Base-by-base conservation (phyloP, 2,113 vertebrate genomes). In the Nothocercus nigrocapillus region DNA sequence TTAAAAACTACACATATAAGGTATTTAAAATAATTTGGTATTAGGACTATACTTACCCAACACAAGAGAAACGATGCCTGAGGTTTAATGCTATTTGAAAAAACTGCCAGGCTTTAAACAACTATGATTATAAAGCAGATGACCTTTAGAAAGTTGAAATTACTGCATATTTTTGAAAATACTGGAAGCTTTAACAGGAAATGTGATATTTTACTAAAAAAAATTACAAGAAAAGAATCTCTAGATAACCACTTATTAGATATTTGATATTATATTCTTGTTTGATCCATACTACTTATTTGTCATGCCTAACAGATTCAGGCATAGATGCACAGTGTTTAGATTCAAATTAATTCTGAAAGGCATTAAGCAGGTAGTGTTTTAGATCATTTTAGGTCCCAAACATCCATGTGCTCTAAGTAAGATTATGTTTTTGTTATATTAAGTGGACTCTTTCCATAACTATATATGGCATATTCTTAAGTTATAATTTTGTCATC, bases 61-160 rank as follows among this genome's bases (percentile, higher is more conserved):
- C 14, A 36, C 12, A 66, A 77, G 36, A 95, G 56, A 79, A 97
- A 85, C n/a, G 44, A 36, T 56, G 11, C 16, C 73, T 30, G 91
- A 18, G 68, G 38, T 84, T 93, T 59, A 89, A 89, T 27, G 75
- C 32, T 89, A 63, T 83, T 80, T 82, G 70, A 53, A 94, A 56
- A 97, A 81, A 90, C 28, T 87, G 88, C 34, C 10, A 90, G 38
- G 44, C 75, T 36, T 94, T 90, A 77, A 92, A 86, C 63, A 70
- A 22, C 80, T 64, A 30, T 1, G 25, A 58, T 42, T 74, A 6
- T 13, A 72, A 45, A 49, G 74, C 54, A 44, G 4, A 32, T 0
- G 8, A 32, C 5, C 82, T 82, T 82, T 75, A 34, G 18, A 38
- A 82, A 82, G 34, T 51, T 76, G 40, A 59, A 59, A 16, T 72